Conservation (phyloP, 2,888 invertebrate genomes). For the Nymphalis polychloros region DNA sequence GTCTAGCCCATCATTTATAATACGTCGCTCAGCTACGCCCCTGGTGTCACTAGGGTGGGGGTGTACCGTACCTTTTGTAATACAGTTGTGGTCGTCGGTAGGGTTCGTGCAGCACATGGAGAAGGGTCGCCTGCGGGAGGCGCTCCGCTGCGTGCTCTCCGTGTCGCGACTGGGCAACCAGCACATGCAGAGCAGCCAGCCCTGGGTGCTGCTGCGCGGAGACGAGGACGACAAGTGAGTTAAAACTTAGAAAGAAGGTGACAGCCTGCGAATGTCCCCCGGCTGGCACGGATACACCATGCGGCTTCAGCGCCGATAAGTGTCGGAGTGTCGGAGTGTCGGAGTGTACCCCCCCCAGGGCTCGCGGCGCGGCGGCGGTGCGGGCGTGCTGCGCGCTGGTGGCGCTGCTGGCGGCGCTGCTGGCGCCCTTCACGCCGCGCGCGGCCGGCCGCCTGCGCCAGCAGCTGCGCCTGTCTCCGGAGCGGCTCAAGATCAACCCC, state of each 20-base stretch:
- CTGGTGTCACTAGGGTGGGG: too few species aligned
- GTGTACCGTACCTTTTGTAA: too few species aligned
- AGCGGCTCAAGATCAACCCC: slow-evolving; percentile 76
- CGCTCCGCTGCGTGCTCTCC: slow-evolving; percentile 89
- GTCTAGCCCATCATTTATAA: too few species aligned
- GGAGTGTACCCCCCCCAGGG: slow-evolving; percentile 49
- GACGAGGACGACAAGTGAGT: slow-evolving; percentile 86
- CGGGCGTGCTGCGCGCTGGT: slow-evolving; percentile 87
- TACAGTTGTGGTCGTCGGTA: slow-evolving; percentile 40
- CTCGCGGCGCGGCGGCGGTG: slow-evolving; percentile 91
- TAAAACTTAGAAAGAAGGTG: background rate
- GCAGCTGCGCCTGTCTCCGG: slow-evolving; percentile 86
- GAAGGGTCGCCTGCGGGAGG: slow-evolving; percentile 90
- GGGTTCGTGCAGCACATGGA: slow-evolving; percentile 88
- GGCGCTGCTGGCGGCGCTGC: slow-evolving; percentile 87
- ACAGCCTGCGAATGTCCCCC: background rate
- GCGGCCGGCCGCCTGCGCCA: slow-evolving; percentile 85
- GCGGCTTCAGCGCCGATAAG: too few species aligned
- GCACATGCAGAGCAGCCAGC: slow-evolving; percentile 96
- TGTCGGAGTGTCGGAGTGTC: too few species aligned
- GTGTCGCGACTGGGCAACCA: slow-evolving; percentile 97
- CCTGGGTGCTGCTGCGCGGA: slow-evolving; percentile 97
- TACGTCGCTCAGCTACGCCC: background rate
- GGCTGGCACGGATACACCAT: too few species aligned
- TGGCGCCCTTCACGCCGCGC: slow-evolving; percentile 96